phyloP scores from a whole-genome alignment of 1,140 invertebrate genomes.

The Hestina assimilis region DNA sequence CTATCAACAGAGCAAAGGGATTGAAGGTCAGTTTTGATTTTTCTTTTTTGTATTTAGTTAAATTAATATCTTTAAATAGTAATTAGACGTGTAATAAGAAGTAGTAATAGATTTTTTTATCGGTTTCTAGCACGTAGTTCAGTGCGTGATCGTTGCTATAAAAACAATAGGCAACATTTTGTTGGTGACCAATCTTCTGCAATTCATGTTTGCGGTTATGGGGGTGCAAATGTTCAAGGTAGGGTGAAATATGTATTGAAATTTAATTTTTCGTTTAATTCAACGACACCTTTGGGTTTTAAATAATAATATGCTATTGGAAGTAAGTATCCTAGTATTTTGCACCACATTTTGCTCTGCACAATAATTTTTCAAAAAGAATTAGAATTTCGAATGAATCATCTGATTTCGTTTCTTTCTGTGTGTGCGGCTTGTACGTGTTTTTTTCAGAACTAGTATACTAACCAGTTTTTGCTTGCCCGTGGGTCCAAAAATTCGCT shows the following conservation, averaged over 20 bases:
- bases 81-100: slow-evolving; percentile 6
- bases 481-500: slow-evolving; percentile 72
- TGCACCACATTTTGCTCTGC: slow-evolving; percentile 39
- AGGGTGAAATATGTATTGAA: slow-evolving; percentile 67
- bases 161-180: slow-evolving; percentile 99
- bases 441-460: slow-evolving; percentile 42
- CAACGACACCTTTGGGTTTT: slow-evolving; percentile 79
- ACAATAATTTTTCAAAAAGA: slow-evolving; percentile 32
- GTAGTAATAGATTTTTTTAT: slow-evolving; percentile 51
- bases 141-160: slow-evolving; percentile 99
- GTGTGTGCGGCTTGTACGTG: slow-evolving; percentile 63
- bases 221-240: slow-evolving; percentile 99
- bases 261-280: slow-evolving; percentile 26
- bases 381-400: slow-evolving; percentile 31
- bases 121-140: slow-evolving; percentile 94
- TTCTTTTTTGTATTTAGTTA: not conserved
- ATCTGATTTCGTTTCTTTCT: slow-evolving; percentile 74
- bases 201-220: slow-evolving; percentile 99
- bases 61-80: not conserved
- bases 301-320: slow-evolving; percentile 29
- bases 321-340: slow-evolving; percentile 56
- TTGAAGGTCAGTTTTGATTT: slow-evolving; percentile 90
- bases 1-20: slow-evolving; percentile 99
- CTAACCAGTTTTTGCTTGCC: slow-evolving; percentile 53
- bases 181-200: slow-evolving; percentile 98